Evolutionary conservation across 2,797 vertebrate genomes (phyloP).

Genomic region (Pipistrellus pygmaeus): DNA sequence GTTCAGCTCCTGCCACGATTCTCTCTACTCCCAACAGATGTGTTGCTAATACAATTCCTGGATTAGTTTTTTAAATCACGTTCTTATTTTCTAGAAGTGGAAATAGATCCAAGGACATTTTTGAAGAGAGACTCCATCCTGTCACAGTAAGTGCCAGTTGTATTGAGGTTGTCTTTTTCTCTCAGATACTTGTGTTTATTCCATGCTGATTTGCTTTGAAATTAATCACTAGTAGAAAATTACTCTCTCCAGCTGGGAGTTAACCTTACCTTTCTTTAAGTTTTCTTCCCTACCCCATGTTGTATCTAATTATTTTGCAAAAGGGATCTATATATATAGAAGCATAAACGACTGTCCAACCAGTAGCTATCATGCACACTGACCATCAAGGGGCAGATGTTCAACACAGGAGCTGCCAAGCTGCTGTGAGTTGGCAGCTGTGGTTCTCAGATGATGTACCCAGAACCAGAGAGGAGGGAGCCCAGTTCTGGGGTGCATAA

Average conservation of each 20-base stretch:
- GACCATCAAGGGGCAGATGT: too few species aligned
- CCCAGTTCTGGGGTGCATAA: too few species aligned
- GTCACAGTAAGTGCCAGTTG: conserved; percentile 92
- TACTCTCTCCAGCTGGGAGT: neutral
- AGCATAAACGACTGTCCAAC: too few species aligned
- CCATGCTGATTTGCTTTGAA: conserved; percentile 22
- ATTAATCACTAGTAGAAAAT: conserved; percentile 49
- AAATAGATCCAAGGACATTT: conserved; percentile 97
- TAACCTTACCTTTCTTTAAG: conserved; percentile 3
- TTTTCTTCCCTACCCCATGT: neutral
- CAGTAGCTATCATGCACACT: too few species aligned
- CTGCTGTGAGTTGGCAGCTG: too few species aligned
- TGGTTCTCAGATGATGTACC: too few species aligned
- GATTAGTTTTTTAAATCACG: conserved; percentile 69
- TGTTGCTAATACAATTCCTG: conserved; percentile 38
- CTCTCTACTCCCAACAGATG: neutral
- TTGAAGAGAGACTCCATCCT: conserved; percentile 97
- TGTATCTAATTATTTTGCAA: neutral
- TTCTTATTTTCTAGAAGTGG: conserved; percentile 93
- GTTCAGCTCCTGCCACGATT: neutral
- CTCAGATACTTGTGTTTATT: conserved; percentile 15
- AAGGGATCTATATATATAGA: neutral
- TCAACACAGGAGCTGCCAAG: too few species aligned
- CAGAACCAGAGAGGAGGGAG: too few species aligned
- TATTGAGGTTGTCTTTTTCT: conserved; percentile 34